These are phyloP conservation scores for Sebastes schlegelii DNA, from an alignment of 2,113 vertebrate genomes.

Conservation along the genomic window DNA sequence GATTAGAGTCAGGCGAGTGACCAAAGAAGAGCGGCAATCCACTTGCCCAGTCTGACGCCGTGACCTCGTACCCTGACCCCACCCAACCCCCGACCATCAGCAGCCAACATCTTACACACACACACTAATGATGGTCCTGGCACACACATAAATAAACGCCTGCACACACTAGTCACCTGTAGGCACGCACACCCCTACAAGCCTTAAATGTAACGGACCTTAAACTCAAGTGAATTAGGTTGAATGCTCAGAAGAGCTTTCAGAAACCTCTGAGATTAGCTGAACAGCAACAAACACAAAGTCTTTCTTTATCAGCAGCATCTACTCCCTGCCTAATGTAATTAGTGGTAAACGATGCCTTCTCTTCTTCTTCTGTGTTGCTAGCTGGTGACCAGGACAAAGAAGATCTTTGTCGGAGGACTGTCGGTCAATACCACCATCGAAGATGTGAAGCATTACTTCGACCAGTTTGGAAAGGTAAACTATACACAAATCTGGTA, in stretches of 20 bases:
- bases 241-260: conserved; percentile 38
- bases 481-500: conserved; percentile 52
- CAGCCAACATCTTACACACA: neutral
- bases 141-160: conserved; percentile 5
- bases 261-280: conserved; percentile 50
- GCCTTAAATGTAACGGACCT: neutral
- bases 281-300: conserved; percentile 48
- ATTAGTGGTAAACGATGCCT: conserved; percentile 55
- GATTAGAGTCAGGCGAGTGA: conserved; percentile 65
- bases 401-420: conserved; percentile 98
- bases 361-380: conserved; percentile 65
- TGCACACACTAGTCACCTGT: conserved; percentile 5
- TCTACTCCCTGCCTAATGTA: conserved; percentile 47
- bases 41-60: conserved; percentile 65
- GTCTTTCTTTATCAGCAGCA: conserved; percentile 42
- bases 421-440: conserved; percentile 96
- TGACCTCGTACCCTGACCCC: conserved; percentile 58
- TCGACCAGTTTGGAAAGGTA: conserved; percentile 98
- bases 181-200: neutral
- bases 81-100: conserved; percentile 12
- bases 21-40: conserved; percentile 57
- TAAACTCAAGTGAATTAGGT: conserved; percentile 13
- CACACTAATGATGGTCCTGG: conserved; percentile 14
- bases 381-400: conserved; percentile 97
- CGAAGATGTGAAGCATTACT: conserved; percentile 97